Evolutionary conservation across 2,888 invertebrate species (phyloP), one percentile per base, ranked within the genome.

Genomic region (Drosophila acutilabella): DNA sequence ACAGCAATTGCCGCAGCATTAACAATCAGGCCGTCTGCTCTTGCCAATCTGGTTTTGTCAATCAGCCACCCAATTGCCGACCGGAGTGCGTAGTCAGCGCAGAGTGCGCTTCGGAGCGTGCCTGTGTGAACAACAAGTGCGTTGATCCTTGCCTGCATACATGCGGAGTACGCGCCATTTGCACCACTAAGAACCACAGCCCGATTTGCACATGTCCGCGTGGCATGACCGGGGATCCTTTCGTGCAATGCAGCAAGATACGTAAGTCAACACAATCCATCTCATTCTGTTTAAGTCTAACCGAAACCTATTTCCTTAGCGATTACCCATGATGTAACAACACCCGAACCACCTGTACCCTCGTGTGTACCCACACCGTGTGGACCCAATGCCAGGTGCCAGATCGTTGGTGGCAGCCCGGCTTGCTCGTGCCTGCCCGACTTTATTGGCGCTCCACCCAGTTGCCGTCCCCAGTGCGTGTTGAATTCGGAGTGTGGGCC

Each of bases 61-160:
- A 96, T 60, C 95, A 95, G 69, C 97, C 97, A 54, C 96, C 96
- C 1, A 94, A 94, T 57, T 97, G 98, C 89, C 93, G 96, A 71
- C 97, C 97, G 6, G 96, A 97, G 91, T 97, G 97, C 90, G 94
- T 96, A 8, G 96, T 96, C n/a, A 97, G 96, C 86, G 96, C 96
- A 2, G 97, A 97, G 93, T 98, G 98, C 92, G 94, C 96, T 20
- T 91, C 94, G 13, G 96, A 97, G 66, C 95, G 95, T 79, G 97
- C 97, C 16, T 98, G 98, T 83, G 94, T 97, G 40, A 96, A 96
- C 91, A 96, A 96, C 84, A 96, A 95, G 92, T 98, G 98, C 90
- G 94, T 95, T 10, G 97, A 98, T 93, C 97, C 98, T 41, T 98
- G 98, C 87, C 95, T 96, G 13, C 96, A 96, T 77, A 96, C 96